These are phyloP conservation scores for Glyphotaelius pellucidus DNA, from an alignment of 2,888 invertebrate species.

Conservation along the genomic window DNA sequence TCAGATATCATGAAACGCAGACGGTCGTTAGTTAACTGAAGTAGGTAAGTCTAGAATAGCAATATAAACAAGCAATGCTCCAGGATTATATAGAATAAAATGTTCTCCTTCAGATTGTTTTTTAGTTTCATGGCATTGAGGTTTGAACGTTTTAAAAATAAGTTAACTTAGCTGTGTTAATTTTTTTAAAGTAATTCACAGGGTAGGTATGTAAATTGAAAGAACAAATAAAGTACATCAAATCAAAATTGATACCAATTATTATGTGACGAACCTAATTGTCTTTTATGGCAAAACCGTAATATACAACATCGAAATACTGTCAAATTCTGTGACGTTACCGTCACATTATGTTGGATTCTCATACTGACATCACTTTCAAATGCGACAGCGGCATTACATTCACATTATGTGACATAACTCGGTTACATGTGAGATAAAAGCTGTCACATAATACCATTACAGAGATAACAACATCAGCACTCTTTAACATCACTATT, in stretches of 20 bases:
- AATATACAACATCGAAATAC: background rate
- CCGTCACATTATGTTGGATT: background rate
- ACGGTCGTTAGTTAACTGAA: too few relatives aligned
- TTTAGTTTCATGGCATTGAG: background rate
- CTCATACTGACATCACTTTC: background rate
- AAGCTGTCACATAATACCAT: background rate
- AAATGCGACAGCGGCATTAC: background rate
- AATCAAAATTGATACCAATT: background rate
- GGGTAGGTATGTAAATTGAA: background rate
- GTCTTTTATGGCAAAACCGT: background rate
- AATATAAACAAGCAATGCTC: too few relatives aligned
- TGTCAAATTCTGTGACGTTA: background rate
- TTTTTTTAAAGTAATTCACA: background rate
- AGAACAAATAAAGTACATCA: background rate
- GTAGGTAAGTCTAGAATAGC: too few relatives aligned
- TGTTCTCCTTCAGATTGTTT: too few relatives aligned
- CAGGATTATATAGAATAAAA: too few relatives aligned
- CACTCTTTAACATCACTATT: background rate
- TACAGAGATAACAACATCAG: background rate
- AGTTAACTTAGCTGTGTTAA: background rate
- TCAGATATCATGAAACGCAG: too few relatives aligned
- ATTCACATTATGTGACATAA: background rate
- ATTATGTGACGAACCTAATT: background rate
- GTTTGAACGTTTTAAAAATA: background rate
- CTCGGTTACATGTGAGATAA: background rate